Evolutionary conservation across 2,797 vertebrate genomes (phyloP), one percentile per base, ranked within the genome.

Genomic region (Buceros bicornis): DNA sequence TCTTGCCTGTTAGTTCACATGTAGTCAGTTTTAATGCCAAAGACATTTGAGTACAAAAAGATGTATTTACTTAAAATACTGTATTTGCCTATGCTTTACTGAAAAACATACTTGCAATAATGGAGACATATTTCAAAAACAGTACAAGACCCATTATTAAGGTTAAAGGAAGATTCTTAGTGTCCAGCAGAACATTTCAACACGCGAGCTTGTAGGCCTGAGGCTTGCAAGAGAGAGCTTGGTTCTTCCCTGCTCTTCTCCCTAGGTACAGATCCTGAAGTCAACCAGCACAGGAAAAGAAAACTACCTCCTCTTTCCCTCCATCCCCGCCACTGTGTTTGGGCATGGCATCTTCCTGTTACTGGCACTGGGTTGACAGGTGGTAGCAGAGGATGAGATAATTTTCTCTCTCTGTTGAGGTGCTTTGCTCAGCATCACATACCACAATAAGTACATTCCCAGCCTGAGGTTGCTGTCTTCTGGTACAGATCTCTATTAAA

Each of bases 341-440:
- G 26, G 14, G 16, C 13, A 74, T 0, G 0, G 14, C 42, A 16
- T 37, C 70, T 37, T 29, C 60, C 54, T 57, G 12, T 19, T 43
- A 61, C 11, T 4, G 4, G 29, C 19, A 16, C 53, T 40, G 69
- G 8, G 16, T 5, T 94, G 61, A 62, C 5, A 51, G 40, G 48
- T 18, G 18, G 47, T 19, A 83, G 69, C 43, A 81, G 25, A 66
- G 29, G 48, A 31, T 82, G 60, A 78, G 21, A 87, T 74, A 0
- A 71, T 56, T 74, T 74, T 78, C 88, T 70, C 67, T 62, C 51
- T 65, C 77, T 58, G 50, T 12, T 78, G 80, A 66, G 3, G 11
- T 62, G 35, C 31, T 56, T 40, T 53, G 42, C 48, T 87, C 40
- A 89, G 57, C 57, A 42, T 1, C 2, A 54, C 35, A 40, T 35